Evolutionary conservation across 2,797 vertebrate genomes (phyloP).

Genomic region (Molothrus aeneus): DNA sequence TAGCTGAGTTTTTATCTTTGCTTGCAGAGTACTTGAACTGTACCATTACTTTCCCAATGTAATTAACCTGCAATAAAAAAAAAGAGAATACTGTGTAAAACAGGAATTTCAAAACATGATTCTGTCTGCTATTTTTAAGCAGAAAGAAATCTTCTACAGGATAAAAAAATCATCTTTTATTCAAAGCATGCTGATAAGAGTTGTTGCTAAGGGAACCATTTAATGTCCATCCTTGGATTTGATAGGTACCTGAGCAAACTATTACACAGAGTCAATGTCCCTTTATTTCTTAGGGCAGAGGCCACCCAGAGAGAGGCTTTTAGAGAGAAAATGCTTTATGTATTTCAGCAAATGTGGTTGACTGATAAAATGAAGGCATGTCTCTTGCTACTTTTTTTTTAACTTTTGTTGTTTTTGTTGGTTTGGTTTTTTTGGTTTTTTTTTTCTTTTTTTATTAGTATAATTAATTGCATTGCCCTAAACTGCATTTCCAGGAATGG

Average conservation of each 20-base stretch:
- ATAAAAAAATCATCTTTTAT: neutral
- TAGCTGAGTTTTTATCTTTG: neutral
- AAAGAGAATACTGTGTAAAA: neutral
- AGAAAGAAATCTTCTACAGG: neutral
- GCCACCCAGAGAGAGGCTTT: neutral
- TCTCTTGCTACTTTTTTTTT: neutral
- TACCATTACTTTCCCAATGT: neutral
- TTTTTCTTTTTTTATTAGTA: neutral
- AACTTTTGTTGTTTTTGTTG: too few species aligned
- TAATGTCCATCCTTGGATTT: neutral
- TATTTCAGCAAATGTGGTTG: accelerated
- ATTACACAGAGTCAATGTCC: neutral
- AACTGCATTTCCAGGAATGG: neutral
- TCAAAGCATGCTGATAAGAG: neutral
- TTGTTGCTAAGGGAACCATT: conserved; percentile 22
- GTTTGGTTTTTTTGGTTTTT: too few species aligned
- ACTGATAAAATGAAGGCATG: neutral
- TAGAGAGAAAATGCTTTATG: neutral
- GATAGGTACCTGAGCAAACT: neutral
- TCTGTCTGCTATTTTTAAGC: neutral
- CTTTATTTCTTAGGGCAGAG: neutral
- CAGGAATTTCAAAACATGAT: neutral
- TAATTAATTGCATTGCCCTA: neutral
- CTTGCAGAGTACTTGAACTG: neutral
- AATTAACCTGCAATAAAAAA: neutral